Evolutionary conservation across 2,113 vertebrate genomes (phyloP).

Genomic region (Esox niger): DNA sequence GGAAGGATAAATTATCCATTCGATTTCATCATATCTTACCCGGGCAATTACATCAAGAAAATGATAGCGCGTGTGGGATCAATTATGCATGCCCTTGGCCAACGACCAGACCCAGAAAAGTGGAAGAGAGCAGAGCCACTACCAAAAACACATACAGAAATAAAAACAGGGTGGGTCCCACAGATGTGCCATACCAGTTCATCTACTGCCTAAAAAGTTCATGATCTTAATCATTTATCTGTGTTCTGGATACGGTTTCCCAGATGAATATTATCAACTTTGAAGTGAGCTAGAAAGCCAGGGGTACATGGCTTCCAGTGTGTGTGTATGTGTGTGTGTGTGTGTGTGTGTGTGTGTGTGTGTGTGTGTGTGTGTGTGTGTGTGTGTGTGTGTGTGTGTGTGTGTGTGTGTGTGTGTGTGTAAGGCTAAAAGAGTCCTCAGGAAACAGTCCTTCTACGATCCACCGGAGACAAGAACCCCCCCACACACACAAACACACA

Average conservation of each 20-base stretch:
- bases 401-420: slow-evolving; percentile 12
- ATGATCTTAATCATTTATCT: slow-evolving; percentile 99
- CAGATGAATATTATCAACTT: slow-evolving; percentile 99
- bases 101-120: slow-evolving; percentile 92
- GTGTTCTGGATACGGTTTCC: slow-evolving; percentile 99
- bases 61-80: slow-evolving; percentile 94
- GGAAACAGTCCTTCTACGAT: slow-evolving; percentile 77
- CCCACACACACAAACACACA: too few relatives aligned
- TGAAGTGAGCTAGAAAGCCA: slow-evolving; percentile 88
- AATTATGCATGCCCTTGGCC: slow-evolving; percentile 99
- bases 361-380: slow-evolving; percentile 13
- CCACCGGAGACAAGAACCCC: slow-evolving; percentile 64
- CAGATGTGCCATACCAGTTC: slow-evolving; percentile 99
- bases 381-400: slow-evolving; percentile 19
- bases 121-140: slow-evolving; percentile 83
- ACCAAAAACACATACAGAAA: slow-evolving; percentile 48
- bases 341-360: slow-evolving; percentile 22
- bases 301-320: slow-evolving; percentile 60
- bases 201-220: slow-evolving; percentile 99
- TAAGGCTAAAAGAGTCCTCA: slow-evolving; percentile 77
- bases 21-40: slow-evolving; percentile 99
- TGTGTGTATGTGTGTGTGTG: slow-evolving; percentile 14
- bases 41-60: slow-evolving; percentile 99
- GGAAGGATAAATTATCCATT: slow-evolving; percentile 93
- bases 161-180: slow-evolving; percentile 85